Base-by-base conservation (phyloP, 1,140 invertebrate genomes). In the Arion vulgaris region DNA sequence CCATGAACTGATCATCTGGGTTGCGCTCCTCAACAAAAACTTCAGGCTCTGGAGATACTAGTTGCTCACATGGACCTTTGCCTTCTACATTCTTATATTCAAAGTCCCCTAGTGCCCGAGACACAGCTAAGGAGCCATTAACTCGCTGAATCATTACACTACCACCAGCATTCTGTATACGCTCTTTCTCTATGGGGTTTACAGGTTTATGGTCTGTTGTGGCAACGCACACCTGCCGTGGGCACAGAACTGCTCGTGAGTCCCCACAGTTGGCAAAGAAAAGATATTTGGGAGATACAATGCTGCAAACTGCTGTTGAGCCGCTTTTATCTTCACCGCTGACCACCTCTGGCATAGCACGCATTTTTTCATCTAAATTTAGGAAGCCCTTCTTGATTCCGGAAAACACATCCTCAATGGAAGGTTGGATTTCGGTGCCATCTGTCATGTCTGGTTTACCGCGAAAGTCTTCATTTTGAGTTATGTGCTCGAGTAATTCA, bases 181-280 rank as follows among this genome's bases (percentile, higher is more conserved):
- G 95, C 86, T 97, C 96, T 91, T 96, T 96, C 92, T 99, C 98
- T 34, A 94, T 94, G 0, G 97, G 97, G 89, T 98, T 93, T 81
- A 96, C 95, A 15, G 98, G 98, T 92, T 99, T 99, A 91, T 99
- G 98, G 92, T 99, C 98, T 87, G 95, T 94, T 26, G 98, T 99
- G 34, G 95, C 95, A 45, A 96, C 95, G 53, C 97, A 96, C 84
- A 93, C 93, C 9, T 96, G 95, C 84, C 95, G 94, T 28, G 96
- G 94, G 88, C 96, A 97, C 0, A 99, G 91, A 32, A 99, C 96
- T 23, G 97, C 98, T 57, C 98, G 94, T 0, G 98, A 99, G 92
- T 99, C 98, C 0, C 98, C 98, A 92, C 97, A 98, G 92, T 99
- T 99, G 80, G 93, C 93, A 89, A 94, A 94, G 81, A 94, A 93